Evolutionary conservation across 1,140 invertebrate genomes (phyloP), one percentile per base, ranked within the genome.

Genomic region (Dendrolimus kikuchii): DNA sequence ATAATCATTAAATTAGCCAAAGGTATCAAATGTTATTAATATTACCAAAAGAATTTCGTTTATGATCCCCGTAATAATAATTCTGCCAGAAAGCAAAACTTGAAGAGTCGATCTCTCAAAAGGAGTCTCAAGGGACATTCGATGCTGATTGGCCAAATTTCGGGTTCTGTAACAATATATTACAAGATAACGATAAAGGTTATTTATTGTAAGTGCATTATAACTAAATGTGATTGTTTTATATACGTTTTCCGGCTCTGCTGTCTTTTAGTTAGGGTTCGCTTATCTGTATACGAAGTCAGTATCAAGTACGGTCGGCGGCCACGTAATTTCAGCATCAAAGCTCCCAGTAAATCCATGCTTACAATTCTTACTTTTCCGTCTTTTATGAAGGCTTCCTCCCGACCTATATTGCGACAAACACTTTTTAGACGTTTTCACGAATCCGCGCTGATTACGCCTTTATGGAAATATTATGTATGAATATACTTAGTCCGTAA

Each of bases 21-120:
- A n/a, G 42, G 8, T n/a, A 5, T 43, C 4, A 8, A 43, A n/a
- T 43, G 8, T n/a, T 9, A 43, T 8, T 43, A 57, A 5, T 43
- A 5, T 48, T 69, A 85, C 79, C 55, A 78, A 48, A 41, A 86
- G 49, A 43, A 86, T 80, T 53, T 86, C 82, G 55, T 86, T 83
- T 5, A 86, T 61, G 42, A 86, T 78, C 23, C 82, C 82, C 36
- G 71, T 77, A 10, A 86, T 81, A 41, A 86, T 77, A 7, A 86
- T 77, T 9, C 82, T 66, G 4, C 77, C 82, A 5, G 82, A 86
- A 0, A 86, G 61, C 23, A 86, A 36, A 7, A 81, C 71, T 71
- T 86, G 80, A 42, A 86, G 57, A 2, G 76, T 77, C 7, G 80
- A 77, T 49, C 66, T 63, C 50, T 81, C 79, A 8, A 64, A 56